Evolutionary conservation across 1,140 invertebrate genomes (phyloP).

Genomic region (Macrocentrus cingulum): DNA sequence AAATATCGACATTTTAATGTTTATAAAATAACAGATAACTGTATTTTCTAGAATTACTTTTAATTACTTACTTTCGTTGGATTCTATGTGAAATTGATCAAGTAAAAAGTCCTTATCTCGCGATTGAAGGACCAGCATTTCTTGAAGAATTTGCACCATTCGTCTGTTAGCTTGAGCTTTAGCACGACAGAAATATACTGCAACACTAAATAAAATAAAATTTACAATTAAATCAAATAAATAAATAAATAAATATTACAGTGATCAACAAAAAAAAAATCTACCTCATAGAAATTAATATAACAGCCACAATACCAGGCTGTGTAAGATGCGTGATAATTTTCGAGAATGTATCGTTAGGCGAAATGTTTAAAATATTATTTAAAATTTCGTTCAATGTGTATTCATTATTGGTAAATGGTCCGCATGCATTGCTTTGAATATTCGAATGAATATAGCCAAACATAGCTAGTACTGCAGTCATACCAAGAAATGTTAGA

Average conservation of each 20-base stretch:
- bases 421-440: conserved; percentile 60
- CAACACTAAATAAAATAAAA: conserved; percentile 54
- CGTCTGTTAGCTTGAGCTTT: conserved; percentile 64
- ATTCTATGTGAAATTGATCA: conserved; percentile 57
- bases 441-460: conserved; percentile 65
- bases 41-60: background rate
- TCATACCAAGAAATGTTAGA: conserved; percentile 67
- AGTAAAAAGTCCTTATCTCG: conserved; percentile 77
- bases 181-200: conserved; percentile 71
- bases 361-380: conserved; percentile 52
- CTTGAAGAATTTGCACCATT: conserved; percentile 67
- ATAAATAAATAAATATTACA: conserved; percentile 2
- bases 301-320: conserved; percentile 60
- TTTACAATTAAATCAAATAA: conserved; percentile 14
- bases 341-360: conserved; percentile 46
- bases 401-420: conserved; percentile 57
- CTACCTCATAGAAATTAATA: conserved; percentile 63
- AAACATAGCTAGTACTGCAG: conserved; percentile 61
- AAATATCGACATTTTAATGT: conserved; percentile 5
- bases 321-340: conserved; percentile 55
- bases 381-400: conserved; percentile 59
- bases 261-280: conserved; percentile 27
- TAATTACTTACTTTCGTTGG: conserved; percentile 45
- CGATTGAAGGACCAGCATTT: conserved; percentile 70
- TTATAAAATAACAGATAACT: background rate